Evolutionary conservation across 2,113 vertebrate genomes (phyloP).

Genomic region (Peromyscus californicus): DNA sequence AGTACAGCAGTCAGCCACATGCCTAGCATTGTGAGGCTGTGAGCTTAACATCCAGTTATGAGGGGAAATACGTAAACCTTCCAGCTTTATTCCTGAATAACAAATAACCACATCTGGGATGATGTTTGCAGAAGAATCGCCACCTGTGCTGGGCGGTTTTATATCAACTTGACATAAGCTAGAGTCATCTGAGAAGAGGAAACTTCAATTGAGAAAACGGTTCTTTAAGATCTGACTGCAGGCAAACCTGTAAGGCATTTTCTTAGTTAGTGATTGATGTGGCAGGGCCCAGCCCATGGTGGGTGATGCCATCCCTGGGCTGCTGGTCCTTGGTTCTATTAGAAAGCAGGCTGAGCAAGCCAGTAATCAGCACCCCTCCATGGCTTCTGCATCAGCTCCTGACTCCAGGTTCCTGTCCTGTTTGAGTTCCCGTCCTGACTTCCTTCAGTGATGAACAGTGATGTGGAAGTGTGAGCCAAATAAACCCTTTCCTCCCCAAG

Average conservation of each 20-base stretch:
- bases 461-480: not conserved
- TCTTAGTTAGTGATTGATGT: not conserved
- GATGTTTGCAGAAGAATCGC: constrained; percentile 41
- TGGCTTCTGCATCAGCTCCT: not conserved
- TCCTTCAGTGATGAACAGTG: not conserved
- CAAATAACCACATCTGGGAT: constrained; percentile 12
- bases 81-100: constrained; percentile 51
- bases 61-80: not conserved
- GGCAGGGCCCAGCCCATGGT: not conserved
- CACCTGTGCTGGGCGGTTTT: not conserved
- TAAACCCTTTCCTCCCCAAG: not conserved
- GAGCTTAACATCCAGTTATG: not conserved
- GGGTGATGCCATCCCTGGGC: not conserved
- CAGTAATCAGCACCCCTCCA: not conserved
- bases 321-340: not conserved
- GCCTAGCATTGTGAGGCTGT: not conserved
- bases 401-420: not conserved
- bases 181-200: not conserved
- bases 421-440: not conserved
- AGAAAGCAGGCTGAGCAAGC: not conserved
- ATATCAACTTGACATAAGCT: not conserved
- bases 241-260: not conserved
- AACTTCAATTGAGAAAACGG: not conserved
- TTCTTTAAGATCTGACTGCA: not conserved
- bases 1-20: not conserved